Percentiles rank a stretch among this genome's conserved stretches.
phyloP scores from a whole-genome alignment of 2,888 invertebrate species.

The Helleia helle region DNA sequence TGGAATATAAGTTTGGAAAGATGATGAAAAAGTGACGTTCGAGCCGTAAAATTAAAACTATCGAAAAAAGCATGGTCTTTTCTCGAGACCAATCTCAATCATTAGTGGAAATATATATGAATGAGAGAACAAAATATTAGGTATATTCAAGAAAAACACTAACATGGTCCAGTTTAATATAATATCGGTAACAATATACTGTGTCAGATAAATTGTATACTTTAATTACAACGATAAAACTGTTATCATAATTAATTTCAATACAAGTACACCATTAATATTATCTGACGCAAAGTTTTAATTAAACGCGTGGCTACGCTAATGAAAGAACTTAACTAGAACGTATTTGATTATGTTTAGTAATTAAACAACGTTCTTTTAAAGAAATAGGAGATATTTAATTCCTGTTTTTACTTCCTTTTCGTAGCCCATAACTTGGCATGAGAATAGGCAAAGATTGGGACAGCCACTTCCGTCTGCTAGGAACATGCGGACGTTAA shows the following conservation, averaged over 20 bases:
- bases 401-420: no score
- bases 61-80: no score
- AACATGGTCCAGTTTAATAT: slow-evolving; percentile 8
- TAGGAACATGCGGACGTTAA: no score
- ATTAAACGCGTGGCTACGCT: slow-evolving; percentile 18
- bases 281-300: slow-evolving; percentile 19
- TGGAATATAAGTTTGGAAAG: no score
- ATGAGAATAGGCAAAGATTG: no score
- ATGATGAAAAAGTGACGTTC: no score
- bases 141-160: background rate
- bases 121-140: background rate
- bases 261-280: slow-evolving; percentile 20
- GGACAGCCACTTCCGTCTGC: no score
- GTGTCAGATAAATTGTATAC: slow-evolving; percentile 17
- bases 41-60: no score
- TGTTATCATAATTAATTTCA: slow-evolving; percentile 19
- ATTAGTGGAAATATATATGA: no score
- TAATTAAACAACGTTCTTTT: slow-evolving; percentile 6
- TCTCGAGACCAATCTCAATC: no score
- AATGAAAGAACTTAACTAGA: slow-evolving; percentile 5
- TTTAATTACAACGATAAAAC: slow-evolving; percentile 18
- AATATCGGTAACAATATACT: slow-evolving; percentile 13
- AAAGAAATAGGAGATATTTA: no score
- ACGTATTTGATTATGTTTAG: background rate
- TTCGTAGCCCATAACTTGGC: no score